phyloP scores from a whole-genome alignment of 1,140 invertebrate genomes.

The Glossosoma conforme region DNA sequence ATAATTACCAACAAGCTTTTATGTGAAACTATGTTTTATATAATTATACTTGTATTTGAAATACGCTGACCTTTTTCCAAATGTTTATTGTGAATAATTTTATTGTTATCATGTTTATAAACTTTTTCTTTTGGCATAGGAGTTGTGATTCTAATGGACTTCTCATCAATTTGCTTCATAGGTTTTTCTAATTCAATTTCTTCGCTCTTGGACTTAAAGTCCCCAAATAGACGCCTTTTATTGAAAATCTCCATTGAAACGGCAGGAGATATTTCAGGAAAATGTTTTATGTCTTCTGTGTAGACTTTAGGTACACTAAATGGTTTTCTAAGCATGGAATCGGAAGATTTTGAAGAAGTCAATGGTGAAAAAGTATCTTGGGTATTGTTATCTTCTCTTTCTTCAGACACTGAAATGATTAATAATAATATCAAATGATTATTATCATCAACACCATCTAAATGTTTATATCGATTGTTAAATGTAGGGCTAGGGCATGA shows the following conservation, averaged over 20 bases:
- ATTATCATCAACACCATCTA: no score
- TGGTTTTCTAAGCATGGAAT: not conserved
- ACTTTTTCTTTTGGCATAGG: no score
- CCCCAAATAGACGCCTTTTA: constrained; percentile 22
- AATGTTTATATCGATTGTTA: no score
- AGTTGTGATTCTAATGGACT: no score
- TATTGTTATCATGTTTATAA: no score
- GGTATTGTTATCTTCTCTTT: constrained; percentile 16
- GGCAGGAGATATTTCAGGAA: constrained; percentile 10
- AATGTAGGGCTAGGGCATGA: no score
- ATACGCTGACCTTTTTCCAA: no score
- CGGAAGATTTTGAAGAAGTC: constrained; percentile 14
- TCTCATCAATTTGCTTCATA: constrained; percentile 3
- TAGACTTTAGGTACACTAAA: not conserved
- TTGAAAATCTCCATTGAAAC: constrained; percentile 26
- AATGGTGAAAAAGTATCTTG: constrained; percentile 6
- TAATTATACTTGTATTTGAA: no score
- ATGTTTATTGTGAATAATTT: no score
- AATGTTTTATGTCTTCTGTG: constrained; percentile 7
- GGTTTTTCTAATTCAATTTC: constrained; percentile 11
- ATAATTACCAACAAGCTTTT: no score
- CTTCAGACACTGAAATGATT: constrained; percentile 20
- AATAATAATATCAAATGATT: constrained; percentile 2
- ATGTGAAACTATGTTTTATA: no score
- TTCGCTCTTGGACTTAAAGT: constrained; percentile 25